Conservation (phyloP, 2,113 vertebrate genomes). For the Tragulus kanchil region DNA sequence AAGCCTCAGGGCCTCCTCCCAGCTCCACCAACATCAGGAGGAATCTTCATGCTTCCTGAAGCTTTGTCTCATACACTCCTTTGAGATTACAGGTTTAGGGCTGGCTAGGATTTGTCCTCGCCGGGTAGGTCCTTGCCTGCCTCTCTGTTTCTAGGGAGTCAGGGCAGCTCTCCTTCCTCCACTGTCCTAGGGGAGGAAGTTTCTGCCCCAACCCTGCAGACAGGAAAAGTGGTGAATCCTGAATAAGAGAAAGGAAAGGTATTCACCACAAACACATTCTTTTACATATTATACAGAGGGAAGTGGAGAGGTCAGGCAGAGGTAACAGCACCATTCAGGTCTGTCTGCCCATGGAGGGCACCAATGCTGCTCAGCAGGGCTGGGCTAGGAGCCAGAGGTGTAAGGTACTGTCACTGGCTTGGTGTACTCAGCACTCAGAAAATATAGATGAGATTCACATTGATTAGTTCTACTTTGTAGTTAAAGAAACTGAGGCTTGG, state of each 20-base stretch:
- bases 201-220: background rate
- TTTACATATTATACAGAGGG: background rate
- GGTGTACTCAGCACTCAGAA: background rate
- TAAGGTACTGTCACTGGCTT: background rate
- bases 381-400: background rate
- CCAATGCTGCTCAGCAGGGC: background rate
- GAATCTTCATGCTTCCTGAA: background rate
- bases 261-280: background rate
- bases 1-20: background rate
- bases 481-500: background rate
- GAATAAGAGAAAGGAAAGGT: background rate
- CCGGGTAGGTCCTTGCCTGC: background rate
- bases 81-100: background rate
- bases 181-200: background rate
- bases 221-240: background rate
- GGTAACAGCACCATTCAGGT: background rate
- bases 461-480: background rate
- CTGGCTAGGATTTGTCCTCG: background rate
- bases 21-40: background rate
- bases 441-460: background rate
- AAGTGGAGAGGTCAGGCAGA: background rate
- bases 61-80: background rate
- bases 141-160: background rate
- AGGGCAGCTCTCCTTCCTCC: background rate
- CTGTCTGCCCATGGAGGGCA: background rate